These are phyloP conservation scores for Nomada fucata DNA, from an alignment of 2,888 invertebrate species.

Conservation along the genomic window DNA sequence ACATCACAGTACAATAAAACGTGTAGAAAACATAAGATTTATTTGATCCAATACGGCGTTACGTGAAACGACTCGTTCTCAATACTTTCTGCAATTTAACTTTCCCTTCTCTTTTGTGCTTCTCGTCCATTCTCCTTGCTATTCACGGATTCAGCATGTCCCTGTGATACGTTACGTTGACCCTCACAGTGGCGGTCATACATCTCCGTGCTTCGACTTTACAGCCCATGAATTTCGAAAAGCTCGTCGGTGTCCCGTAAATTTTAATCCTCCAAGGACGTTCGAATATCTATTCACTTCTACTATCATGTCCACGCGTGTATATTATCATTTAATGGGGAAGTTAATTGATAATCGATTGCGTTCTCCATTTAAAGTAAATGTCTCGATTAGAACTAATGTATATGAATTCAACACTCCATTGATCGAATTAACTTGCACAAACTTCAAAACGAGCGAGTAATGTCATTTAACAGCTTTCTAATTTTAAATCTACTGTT, in stretches of 20 bases:
- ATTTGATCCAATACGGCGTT: constrained; percentile 47
- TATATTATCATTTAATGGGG: not conserved
- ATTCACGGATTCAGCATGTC: constrained; percentile 47
- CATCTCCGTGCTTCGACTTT: constrained; percentile 66
- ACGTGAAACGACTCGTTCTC: constrained; percentile 21
- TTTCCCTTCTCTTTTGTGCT: constrained; percentile 30
- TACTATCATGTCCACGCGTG: not conserved
- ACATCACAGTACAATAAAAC: constrained; percentile 20
- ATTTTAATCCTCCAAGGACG: constrained; percentile 71
- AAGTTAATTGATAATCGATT: constrained; percentile 4
- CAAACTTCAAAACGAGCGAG: too few species aligned
- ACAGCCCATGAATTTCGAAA: constrained; percentile 73
- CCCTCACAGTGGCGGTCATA: constrained; percentile 43
- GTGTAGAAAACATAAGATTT: constrained; percentile 42
- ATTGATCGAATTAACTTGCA: too few species aligned
- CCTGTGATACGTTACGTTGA: constrained; percentile 42
- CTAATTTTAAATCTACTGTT: too few species aligned
- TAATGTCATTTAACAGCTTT: too few species aligned
- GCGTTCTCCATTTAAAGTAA: not conserved
- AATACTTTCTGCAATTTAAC: constrained; percentile 46
- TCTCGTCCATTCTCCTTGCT: constrained; percentile 17
- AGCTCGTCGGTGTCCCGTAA: constrained; percentile 70
- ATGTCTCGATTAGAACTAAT: not conserved
- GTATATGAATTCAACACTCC: too few species aligned
- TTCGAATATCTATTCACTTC: constrained; percentile 18